phyloP scores from a whole-genome alignment of 2,113 vertebrate species.

The Orthonyx spaldingii region DNA sequence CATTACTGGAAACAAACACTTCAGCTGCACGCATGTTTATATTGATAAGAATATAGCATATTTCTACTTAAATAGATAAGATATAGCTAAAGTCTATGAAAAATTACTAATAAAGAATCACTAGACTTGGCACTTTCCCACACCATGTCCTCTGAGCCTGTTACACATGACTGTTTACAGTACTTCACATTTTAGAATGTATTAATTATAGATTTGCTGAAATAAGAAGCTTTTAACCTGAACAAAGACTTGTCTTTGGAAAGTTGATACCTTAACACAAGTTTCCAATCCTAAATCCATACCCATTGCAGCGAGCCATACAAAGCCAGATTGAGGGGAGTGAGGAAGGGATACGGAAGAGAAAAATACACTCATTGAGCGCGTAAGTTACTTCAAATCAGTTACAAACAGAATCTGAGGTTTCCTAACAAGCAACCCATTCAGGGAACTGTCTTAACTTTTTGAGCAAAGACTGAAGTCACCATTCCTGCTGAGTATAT shows the following conservation, averaged over 20 bases:
- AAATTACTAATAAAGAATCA: neutral
- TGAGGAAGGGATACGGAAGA: neutral
- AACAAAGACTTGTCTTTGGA: neutral
- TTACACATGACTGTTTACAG: neutral
- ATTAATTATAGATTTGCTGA: neutral
- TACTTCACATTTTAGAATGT: neutral
- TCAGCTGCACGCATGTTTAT: neutral
- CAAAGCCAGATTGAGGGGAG: neutral
- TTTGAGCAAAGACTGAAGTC: neutral
- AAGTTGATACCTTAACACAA: neutral
- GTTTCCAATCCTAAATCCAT: neutral
- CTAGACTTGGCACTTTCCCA: neutral
- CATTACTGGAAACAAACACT: neutral
- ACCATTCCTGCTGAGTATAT: neutral
- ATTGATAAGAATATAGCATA: neutral
- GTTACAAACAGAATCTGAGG: neutral
- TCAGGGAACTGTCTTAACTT: neutral
- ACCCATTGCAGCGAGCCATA: fast-evolving
- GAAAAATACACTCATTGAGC: neutral
- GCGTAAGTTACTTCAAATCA: neutral
- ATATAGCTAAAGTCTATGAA: neutral
- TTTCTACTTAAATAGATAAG: neutral
- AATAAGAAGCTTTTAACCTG: neutral
- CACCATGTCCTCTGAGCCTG: neutral
- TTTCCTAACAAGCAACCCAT: neutral